Evolutionary conservation across 2,113 vertebrate species (phyloP).

Genomic region (Leptosomus discolor): DNA sequence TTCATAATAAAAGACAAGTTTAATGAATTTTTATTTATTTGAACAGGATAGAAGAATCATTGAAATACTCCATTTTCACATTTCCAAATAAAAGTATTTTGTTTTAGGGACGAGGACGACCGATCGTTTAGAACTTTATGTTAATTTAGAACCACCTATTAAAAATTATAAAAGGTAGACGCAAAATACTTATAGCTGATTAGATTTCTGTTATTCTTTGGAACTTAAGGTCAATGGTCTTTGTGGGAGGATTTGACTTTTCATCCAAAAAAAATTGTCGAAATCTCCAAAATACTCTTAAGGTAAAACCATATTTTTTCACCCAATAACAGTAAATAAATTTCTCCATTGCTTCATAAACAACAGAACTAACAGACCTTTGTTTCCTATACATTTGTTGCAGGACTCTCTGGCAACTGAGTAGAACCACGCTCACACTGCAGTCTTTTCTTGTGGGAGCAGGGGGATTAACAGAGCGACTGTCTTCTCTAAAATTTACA

Average conservation of each 20-base stretch:
- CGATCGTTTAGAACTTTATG: not conserved
- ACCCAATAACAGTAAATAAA: not conserved
- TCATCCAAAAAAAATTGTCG: not conserved
- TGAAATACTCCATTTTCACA: not conserved
- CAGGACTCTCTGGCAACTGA: not conserved
- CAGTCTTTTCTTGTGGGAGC: not conserved
- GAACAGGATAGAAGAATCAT: not conserved
- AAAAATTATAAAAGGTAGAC: not conserved
- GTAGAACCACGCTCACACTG: not conserved
- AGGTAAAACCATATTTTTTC: not conserved
- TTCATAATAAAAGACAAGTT: not conserved
- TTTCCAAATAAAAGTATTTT: not conserved
- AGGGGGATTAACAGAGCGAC: not conserved
- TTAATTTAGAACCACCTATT: not conserved
- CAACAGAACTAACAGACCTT: not conserved
- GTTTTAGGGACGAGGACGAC: not conserved
- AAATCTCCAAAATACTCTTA: not conserved
- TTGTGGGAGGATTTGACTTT: not conserved
- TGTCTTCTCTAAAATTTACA: not conserved
- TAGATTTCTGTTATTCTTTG: not conserved
- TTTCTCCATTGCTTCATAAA: not conserved
- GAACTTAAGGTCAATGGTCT: not conserved
- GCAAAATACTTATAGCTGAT: not conserved
- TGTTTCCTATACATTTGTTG: not conserved
- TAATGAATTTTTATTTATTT: not conserved